phyloP scores from a whole-genome alignment of 1,140 invertebrate species.

The Drosophila persimilis region DNA sequence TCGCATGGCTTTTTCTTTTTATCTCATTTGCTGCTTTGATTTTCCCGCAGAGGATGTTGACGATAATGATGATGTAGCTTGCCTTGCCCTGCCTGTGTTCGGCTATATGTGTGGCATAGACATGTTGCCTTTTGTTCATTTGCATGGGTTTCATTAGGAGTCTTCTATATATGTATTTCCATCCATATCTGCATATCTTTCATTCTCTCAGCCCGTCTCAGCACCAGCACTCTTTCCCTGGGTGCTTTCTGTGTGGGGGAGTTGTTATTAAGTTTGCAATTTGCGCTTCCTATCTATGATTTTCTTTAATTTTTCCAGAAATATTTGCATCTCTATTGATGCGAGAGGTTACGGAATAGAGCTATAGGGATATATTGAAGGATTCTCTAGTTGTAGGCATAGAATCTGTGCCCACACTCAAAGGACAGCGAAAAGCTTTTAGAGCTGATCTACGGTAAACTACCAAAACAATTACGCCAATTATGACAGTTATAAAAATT shows the following conservation, averaged over 20 bases:
- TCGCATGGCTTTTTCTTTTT: constrained; percentile 46
- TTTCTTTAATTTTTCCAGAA: constrained; percentile 20
- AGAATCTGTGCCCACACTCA: constrained; percentile 11
- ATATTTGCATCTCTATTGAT: too few relatives aligned
- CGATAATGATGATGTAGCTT: constrained; percentile 42
- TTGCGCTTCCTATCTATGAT: constrained; percentile 52
- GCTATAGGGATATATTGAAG: too few relatives aligned
- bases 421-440: constrained; percentile 70
- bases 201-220: constrained; percentile 1
- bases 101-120: constrained; percentile 21
- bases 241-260: constrained; percentile 23
- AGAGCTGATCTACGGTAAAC: constrained; percentile 45
- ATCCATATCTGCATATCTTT: not conserved
- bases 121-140: constrained; percentile 71
- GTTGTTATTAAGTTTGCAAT: constrained; percentile 68
- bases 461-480: constrained; percentile 75
- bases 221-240: constrained; percentile 4
- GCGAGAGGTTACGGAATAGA: too few relatives aligned
- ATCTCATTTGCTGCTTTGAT: constrained; percentile 72
- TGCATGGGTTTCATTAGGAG: constrained; percentile 74
- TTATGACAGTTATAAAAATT: constrained; percentile 69
- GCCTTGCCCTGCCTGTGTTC: constrained; percentile 16
- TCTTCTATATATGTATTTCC: constrained; percentile 21
- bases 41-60: constrained; percentile 61
- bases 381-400: constrained; percentile 5